Evolutionary conservation across 2,888 invertebrate species (phyloP), one percentile per base, ranked within the genome.

Genomic region (Microctonus hyperodae): DNA sequence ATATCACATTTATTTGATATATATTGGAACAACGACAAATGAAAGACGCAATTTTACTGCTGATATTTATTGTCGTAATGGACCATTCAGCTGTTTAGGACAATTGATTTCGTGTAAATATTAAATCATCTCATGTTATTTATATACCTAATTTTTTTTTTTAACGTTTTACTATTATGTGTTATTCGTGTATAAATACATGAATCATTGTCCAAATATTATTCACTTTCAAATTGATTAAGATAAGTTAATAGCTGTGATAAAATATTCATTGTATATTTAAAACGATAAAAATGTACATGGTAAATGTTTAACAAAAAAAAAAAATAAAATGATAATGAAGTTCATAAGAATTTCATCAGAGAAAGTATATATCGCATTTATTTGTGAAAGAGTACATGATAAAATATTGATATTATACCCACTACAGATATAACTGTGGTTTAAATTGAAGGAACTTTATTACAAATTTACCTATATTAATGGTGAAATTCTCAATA

Each of bases 1-100:
- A 11, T 84, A 85, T 69, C 86, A 86, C 71, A 73, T 83, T 2
- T 85, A 84, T 84, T 71, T 85, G 40, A 76, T 82, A 23, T 81
- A 76, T 63, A 74, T 78, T 44, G 79, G 80, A 44, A 82, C 76
- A 53, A 83, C 82, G 23, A 75, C 80, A 7, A 79, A 81, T 62
- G 82, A 83, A 65, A 75, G 79, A 64, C 81, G 78, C 16, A 66
- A 76, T 7, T 65, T 74, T 0, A 61, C 67, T 20, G 63, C 65
- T 28, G 71, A 73, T 53, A 77, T 72, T 69, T 76, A 72, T 11
- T 78, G 72, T 20, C 73, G 76, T 25, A 74, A 76, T 55, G 75
- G 76, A 66, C 72, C 75, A 51, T 66, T 81, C 37, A 81, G 79
- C 65, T 77, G 76, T 63, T 69, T 78, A 51, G 75, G 76, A 20